Conservation (phyloP, 2,888 invertebrate species). For the Busseola fusca region DNA sequence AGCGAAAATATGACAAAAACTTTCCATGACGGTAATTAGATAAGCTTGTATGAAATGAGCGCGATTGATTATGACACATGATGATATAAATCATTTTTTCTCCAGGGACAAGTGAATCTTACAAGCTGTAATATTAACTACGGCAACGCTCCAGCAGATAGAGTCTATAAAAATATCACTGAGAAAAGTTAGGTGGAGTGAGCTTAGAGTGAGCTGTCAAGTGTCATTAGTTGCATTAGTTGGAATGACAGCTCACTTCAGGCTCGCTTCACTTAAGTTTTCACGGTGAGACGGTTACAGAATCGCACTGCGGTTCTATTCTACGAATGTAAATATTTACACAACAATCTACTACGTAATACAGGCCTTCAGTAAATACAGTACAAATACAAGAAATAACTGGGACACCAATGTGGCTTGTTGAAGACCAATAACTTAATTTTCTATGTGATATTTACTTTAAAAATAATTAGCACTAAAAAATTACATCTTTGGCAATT, state of each 20-base stretch:
- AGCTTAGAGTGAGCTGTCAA: no score
- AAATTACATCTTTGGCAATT: slow-evolving; percentile 52
- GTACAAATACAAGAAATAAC: slow-evolving; percentile 11
- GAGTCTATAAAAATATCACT: no score
- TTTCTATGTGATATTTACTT: slow-evolving; percentile 8
- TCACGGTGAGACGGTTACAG: no score
- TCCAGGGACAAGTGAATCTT: not conserved
- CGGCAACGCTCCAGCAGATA: not conserved
- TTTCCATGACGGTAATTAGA: not conserved
- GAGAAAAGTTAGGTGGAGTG: no score
- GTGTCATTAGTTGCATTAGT: no score
- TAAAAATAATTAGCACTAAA: slow-evolving; percentile 16
- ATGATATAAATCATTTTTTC: slow-evolving; percentile 6
- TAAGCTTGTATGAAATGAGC: not conserved
- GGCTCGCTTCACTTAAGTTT: no score
- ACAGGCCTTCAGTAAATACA: slow-evolving; percentile 22
- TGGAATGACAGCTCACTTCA: no score
- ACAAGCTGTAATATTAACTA: slow-evolving; percentile 10
- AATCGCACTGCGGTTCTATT: not conserved
- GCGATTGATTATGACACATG: not conserved
- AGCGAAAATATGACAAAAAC: slow-evolving; percentile 7
- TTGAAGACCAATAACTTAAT: slow-evolving; percentile 8
- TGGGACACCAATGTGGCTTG: not conserved
- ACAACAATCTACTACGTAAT: slow-evolving; percentile 43
- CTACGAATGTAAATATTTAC: slow-evolving; percentile 32